A percentile compares a stretch with the other conserved stretches of the same genome.
Evolutionary conservation across 2,888 invertebrate species (phyloP).

Genomic region (Criorhina ranunculi): DNA sequence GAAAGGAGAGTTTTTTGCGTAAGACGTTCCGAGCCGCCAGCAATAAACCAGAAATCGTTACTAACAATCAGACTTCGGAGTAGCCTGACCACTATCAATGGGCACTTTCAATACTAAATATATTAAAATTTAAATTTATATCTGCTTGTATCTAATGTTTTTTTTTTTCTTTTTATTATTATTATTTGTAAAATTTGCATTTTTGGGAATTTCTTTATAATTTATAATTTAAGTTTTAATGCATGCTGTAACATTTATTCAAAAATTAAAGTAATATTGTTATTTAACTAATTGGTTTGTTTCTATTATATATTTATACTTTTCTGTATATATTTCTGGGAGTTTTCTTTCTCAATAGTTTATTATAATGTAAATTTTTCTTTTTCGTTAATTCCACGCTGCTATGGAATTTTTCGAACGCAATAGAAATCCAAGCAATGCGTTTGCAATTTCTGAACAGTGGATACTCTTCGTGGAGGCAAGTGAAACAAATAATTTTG

Average conservation of each 20-base stretch:
- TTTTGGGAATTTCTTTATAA: constrained; percentile 3
- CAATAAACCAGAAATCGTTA: constrained; percentile 78
- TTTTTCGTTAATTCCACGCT: constrained; percentile 78
- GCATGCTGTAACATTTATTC: constrained; percentile 55
- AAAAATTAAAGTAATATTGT: constrained; percentile 40
- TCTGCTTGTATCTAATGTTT: constrained; percentile 37
- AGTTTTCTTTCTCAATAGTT: background rate
- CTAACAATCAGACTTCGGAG: constrained; percentile 60
- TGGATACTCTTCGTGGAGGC: constrained; percentile 83
- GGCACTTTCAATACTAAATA: constrained; percentile 16
- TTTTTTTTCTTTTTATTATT: constrained; percentile 33
- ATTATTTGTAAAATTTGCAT: constrained; percentile 24
- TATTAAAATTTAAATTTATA: constrained; percentile 22
- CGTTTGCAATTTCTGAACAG: constrained; percentile 81
- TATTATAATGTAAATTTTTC: constrained; percentile 76
- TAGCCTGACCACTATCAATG: constrained; percentile 29
- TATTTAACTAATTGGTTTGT: constrained; percentile 40
- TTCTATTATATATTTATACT: constrained; percentile 42
- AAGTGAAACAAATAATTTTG: constrained; percentile 80
- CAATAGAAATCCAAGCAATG: constrained; percentile 84
- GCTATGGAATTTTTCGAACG: constrained; percentile 79
- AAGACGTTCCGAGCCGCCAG: constrained; percentile 84
- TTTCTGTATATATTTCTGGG: constrained; percentile 2
- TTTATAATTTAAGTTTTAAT: constrained; percentile 15
- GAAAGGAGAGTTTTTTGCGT: constrained; percentile 85